phyloP scores from a whole-genome alignment of 2,888 invertebrate species.

The Serrognathus titanus region DNA sequence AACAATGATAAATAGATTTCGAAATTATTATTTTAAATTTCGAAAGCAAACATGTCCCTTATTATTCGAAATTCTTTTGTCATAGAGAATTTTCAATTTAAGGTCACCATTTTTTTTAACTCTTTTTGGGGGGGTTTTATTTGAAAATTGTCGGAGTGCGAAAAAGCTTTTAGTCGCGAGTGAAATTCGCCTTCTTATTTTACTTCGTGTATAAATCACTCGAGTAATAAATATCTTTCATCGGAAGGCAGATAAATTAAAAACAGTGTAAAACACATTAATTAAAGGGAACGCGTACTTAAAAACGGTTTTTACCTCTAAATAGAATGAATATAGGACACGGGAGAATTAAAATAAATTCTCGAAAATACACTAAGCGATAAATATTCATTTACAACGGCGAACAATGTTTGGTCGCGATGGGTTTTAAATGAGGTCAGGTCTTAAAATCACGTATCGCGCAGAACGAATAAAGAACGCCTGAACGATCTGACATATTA shows the following conservation, averaged over 20 bases:
- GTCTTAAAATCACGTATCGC: slow-evolving; percentile 16
- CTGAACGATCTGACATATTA: slow-evolving; percentile 6
- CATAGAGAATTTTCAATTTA: too few species aligned
- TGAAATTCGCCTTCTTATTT: too few species aligned
- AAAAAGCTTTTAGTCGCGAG: too few species aligned
- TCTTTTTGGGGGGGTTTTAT: too few species aligned
- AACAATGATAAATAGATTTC: too few species aligned
- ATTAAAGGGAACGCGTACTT: slow-evolving; percentile 15
- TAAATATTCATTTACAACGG: slow-evolving; percentile 17
- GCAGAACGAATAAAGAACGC: slow-evolving; percentile 11
- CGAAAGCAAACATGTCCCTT: too few species aligned
- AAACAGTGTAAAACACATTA: slow-evolving; percentile 4
- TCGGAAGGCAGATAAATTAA: neutral
- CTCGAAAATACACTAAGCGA: slow-evolving; percentile 9
- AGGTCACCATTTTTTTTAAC: too few species aligned
- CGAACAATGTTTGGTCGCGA: slow-evolving; percentile 15
- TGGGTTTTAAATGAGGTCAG: slow-evolving; percentile 18
- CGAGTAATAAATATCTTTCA: neutral
- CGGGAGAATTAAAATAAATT: slow-evolving; percentile 15
- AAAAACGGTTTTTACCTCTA: slow-evolving; percentile 17
- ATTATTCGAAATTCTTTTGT: too few species aligned
- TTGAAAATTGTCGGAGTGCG: too few species aligned
- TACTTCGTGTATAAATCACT: neutral
- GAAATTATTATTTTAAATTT: too few species aligned
- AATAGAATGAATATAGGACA: slow-evolving; percentile 18